Evolutionary conservation across 1,140 invertebrate genomes (phyloP), one percentile per base, ranked within the genome.

Genomic region (Drosophila malerkotliana): DNA sequence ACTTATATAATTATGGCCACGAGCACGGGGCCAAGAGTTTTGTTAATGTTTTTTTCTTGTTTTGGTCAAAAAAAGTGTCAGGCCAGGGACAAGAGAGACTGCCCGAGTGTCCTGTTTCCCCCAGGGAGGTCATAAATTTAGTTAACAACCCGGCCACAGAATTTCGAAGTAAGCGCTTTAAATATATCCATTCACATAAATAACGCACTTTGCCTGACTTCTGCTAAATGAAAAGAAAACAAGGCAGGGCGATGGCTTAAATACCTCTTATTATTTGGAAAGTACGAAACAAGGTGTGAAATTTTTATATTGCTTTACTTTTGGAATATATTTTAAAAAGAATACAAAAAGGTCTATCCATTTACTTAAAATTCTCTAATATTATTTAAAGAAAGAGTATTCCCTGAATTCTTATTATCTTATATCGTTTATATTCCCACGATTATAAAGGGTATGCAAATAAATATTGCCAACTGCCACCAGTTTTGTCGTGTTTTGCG

Each of bases 1-100:
- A 87, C 72, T 87, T 87, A 83, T 88, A 66, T 88, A 88, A 88
- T 87, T 87, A 67, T 54, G 62, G 45, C 45, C 53, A 9, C 32
- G 32, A 61, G 49, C 39, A 64, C 48, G 63, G 47, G 52, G 39
- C 39, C 39, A 56, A 55, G 45, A 73, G 26, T 14, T 39, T 39
- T 57, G 44, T 28, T 28, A 28, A 5, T 28, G 5, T 28, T 28
- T 28, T 64, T 14, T 10, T 1, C 51, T 10, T 12, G 0, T 18
- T 48, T 59, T 44, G 12, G 45, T 45, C 21, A 59, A 45, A 52
- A 54, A 53, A 57, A 54, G 56, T 64, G 39, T 52, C 34, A 37
- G 53, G 48, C 61, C 53, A 53, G 54, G 72, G 32, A 57, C 66
- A 14, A 37, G 41, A 28, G 15, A 47, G 21, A 51, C 26, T 32